phyloP scores from a whole-genome alignment of 2,113 vertebrate species.

The Furnarius figulus region DNA sequence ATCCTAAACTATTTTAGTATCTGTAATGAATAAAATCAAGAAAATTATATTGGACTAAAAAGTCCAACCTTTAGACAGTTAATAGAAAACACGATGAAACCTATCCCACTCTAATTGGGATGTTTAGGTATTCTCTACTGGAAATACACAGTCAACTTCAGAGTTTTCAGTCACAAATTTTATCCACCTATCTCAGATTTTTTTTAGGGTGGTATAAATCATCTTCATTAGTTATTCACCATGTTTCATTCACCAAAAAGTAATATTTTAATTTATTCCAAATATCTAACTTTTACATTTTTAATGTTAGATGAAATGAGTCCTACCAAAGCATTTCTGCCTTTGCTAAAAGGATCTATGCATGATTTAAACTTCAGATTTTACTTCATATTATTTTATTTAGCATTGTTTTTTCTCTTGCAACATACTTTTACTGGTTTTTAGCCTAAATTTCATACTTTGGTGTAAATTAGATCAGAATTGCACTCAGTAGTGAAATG shows the following conservation, averaged over 20 bases:
- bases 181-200: neutral
- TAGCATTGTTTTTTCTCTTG: neutral
- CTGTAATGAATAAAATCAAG: neutral
- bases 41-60: neutral
- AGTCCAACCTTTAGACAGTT: neutral
- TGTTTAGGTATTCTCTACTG: neutral
- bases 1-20: neutral
- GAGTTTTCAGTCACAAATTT: neutral
- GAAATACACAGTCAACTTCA: neutral
- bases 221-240: neutral
- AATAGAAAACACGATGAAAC: neutral
- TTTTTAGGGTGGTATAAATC: neutral
- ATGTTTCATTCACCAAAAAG: neutral
- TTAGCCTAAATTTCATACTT: neutral
- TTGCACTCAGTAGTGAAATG: neutral
- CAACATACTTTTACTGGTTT: neutral
- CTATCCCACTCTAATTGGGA: neutral
- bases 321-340: neutral
- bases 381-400: neutral
- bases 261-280: neutral
- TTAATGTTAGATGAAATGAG: neutral
- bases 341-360: neutral
- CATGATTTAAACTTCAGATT: neutral
- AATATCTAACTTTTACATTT: neutral
- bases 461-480: neutral